A percentile compares a stretch with the other conserved stretches of the same genome.
These are phyloP conservation scores for Lathamus discolor DNA, from an alignment of 2,113 vertebrate genomes.

Conservation along the genomic window DNA sequence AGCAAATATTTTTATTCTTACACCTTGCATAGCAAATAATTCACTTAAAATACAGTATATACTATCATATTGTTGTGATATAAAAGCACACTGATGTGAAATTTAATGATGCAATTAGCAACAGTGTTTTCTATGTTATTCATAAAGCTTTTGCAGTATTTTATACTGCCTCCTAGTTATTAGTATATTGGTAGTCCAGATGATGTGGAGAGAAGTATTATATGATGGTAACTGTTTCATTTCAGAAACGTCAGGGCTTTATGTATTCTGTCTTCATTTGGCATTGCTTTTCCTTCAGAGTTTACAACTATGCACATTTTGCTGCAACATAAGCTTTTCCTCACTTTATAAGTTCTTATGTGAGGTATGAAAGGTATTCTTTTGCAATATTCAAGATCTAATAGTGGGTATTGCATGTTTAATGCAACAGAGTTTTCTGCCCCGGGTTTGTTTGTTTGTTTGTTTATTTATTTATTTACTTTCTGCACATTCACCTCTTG, in stretches of 20 bases:
- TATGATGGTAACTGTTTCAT: neutral
- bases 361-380: slow-evolving; percentile 31
- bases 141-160: slow-evolving; percentile 3
- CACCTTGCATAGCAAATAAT: neutral
- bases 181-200: neutral
- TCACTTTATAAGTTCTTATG: neutral
- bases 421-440: slow-evolving; percentile 61
- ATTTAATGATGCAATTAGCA: slow-evolving; percentile 53
- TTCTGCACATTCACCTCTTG: slow-evolving; percentile 64
- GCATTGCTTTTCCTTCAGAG: neutral
- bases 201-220: neutral
- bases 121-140: slow-evolving; percentile 23
- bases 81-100: neutral
- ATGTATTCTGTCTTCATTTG: neutral
- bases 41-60: neutral
- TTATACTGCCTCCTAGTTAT: neutral
- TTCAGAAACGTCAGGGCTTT: neutral
- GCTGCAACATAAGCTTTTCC: neutral
- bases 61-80: slow-evolving; percentile 8
- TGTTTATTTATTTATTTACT: neutral
- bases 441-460: neutral
- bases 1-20: slow-evolving; percentile 16
- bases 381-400: slow-evolving; percentile 54
- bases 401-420: slow-evolving; percentile 65
- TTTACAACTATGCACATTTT: neutral